Evolutionary conservation across 2,113 vertebrate species (phyloP), one percentile per base, ranked within the genome.

Genomic region (Scatophagus argus): DNA sequence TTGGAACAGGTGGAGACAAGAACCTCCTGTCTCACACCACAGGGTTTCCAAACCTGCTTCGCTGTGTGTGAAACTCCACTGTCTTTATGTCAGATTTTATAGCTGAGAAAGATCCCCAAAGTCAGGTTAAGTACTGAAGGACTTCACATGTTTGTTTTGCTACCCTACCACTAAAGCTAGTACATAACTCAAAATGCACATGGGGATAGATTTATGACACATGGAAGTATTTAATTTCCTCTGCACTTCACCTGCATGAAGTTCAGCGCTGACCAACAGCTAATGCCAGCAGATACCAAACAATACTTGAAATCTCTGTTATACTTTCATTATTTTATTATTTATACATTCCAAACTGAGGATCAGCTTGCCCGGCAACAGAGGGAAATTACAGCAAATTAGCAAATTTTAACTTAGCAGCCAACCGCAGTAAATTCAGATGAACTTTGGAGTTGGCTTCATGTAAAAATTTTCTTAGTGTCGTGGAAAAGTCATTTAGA

Each of bases 1-100:
- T 43, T 76, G 29, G 41, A 72, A 52, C 87, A 88, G 79, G 74
- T 60, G 79, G 79, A 77, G 58, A 83, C 23, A 12, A 51, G 25
- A 63, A 47, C 68, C 59, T 61, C 54, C 31, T 55, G 32, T 74
- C 59, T 70, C 56, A 23, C 6, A 49, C 41, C 62, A 38, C 16
- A 32, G 34, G 23, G 46, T 70, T 55, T 41, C 63, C 59, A 67
- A 76, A n/a, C 14, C 19, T 29, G 46, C 8, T 17, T 47, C 19
- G 3, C 32, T 60, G 63, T 8, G 56, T 75, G 17, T 34, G 17
- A 49, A 43, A 31, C 60, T 8, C 54, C 21, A 25, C 32, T 17
- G 8, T 8, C 0, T 61, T 65, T 13, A 14, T 1, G 6, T 29
- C 36, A n/a, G 8, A 17, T 36, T n/a, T 41, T 36, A 68, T 72